Evolutionary conservation across 1,140 invertebrate genomes (phyloP).

Genomic region (Elysia chlorotica): DNA sequence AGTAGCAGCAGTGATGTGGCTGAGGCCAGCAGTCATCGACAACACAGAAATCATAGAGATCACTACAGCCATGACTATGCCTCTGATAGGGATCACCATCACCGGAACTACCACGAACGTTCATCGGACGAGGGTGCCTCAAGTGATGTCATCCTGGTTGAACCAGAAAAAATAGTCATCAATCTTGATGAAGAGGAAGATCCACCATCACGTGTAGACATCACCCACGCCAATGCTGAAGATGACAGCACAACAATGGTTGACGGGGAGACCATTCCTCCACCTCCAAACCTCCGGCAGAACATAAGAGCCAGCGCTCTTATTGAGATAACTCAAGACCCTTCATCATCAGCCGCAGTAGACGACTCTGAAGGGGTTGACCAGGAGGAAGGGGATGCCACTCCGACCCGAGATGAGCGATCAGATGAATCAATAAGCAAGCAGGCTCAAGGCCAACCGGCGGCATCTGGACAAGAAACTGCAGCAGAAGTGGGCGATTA

Average conservation of each 20-base stretch:
- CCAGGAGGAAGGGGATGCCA: conserved; percentile 18
- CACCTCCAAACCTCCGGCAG: conserved; percentile 8
- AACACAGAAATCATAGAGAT: too few relatives aligned
- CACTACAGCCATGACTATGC: neutral
- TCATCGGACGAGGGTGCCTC: conserved; percentile 17
- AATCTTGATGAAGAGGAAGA: conserved; percentile 25
- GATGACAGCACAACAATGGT: conserved; percentile 20
- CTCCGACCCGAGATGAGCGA: conserved; percentile 20
- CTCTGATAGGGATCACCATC: neutral
- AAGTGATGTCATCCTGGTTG: conserved; percentile 21
- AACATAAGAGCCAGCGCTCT: conserved; percentile 9
- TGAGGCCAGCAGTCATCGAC: too few relatives aligned
- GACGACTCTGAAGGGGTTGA: neutral
- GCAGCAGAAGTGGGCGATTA: conserved; percentile 13
- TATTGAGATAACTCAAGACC: conserved; percentile 17
- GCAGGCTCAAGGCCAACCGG: neutral
- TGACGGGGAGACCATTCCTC: conserved; percentile 18
- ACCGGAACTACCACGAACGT: neutral
- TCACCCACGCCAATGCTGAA: conserved; percentile 16
- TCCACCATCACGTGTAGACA: conserved; percentile 20
- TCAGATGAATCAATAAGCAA: neutral
- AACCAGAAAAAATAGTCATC: conserved; percentile 20
- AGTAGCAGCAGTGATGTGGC: conserved; percentile 9
- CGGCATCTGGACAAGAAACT: neutral
- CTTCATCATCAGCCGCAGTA: neutral